Conservation (phyloP, 2,113 vertebrate species). For the Chloroceryle aenea region DNA sequence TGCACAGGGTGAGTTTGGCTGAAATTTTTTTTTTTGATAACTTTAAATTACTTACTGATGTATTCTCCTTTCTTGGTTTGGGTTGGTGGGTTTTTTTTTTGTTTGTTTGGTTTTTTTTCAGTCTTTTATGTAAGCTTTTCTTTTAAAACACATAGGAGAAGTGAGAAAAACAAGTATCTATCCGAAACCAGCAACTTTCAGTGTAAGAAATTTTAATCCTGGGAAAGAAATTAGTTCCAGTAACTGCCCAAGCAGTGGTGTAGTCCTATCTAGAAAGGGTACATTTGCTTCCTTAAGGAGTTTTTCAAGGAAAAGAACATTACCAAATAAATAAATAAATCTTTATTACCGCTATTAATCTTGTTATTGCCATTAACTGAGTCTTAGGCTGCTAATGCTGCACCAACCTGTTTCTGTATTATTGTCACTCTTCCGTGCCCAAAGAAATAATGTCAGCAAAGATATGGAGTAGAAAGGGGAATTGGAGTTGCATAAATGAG, state of each 20-base stretch:
- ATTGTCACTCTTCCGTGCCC: neutral
- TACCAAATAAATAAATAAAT: neutral
- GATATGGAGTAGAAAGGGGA: neutral
- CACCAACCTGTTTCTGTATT: neutral
- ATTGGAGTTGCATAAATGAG: constrained; percentile 35
- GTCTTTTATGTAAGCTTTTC: neutral
- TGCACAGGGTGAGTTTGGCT: neutral
- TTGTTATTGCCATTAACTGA: constrained; percentile 1
- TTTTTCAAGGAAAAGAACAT: neutral
- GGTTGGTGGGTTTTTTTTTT: neutral
- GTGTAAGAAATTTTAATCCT: neutral
- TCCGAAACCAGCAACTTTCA: neutral
- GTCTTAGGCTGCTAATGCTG: neutral
- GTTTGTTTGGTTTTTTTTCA: neutral
- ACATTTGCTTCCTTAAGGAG: neutral
- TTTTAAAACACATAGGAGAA: neutral
- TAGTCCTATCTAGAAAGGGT: neutral
- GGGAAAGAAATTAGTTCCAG: constrained; percentile 26
- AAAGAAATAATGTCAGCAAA: neutral
- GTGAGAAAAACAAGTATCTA: neutral
- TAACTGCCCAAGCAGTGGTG: neutral
- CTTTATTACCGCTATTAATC: neutral
- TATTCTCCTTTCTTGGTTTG: neutral
- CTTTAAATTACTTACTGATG: constrained; percentile 32
- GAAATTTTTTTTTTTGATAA: neutral